A percentile compares a stretch with the other conserved stretches of the same genome.
Conservation (phyloP, 2,113 vertebrate species). For the Trogon melanurus region DNA sequence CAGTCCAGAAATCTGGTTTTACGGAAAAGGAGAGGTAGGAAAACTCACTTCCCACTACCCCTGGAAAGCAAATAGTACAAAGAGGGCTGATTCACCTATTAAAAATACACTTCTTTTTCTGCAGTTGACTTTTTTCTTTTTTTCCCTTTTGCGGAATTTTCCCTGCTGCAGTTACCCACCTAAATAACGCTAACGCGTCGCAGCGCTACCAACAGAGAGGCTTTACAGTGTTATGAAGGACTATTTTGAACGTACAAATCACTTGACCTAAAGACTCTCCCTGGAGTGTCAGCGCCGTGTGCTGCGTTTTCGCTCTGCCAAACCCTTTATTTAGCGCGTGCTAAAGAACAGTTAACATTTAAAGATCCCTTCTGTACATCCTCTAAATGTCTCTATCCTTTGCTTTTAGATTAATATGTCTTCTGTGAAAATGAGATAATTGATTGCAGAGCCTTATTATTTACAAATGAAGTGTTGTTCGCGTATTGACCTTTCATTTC, state of each 20-base stretch:
- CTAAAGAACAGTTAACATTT: constrained; percentile 71
- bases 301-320: constrained; percentile 39
- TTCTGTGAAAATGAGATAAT: constrained; percentile 76
- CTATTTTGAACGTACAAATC: constrained; percentile 54
- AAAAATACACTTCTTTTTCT: background rate
- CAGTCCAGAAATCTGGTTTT: background rate
- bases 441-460: constrained; percentile 74
- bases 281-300: constrained; percentile 3
- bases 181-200: background rate
- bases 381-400: constrained; percentile 67
- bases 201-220: background rate
- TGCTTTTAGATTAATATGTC: constrained; percentile 70
- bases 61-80: background rate
- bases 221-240: constrained; percentile 46
- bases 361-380: constrained; percentile 65
- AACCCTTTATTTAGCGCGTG: constrained; percentile 60
- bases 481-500: constrained; percentile 71
- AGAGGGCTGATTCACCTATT: background rate
- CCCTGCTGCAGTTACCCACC: background rate
- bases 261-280: constrained; percentile 64
- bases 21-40: background rate
- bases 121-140: background rate
- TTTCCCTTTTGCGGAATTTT: background rate
- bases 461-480: constrained; percentile 76
- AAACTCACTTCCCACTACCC: background rate